Evolutionary conservation across 2,113 vertebrate genomes (phyloP), one percentile per base, ranked within the genome.

Genomic region (Charina bottae): DNA sequence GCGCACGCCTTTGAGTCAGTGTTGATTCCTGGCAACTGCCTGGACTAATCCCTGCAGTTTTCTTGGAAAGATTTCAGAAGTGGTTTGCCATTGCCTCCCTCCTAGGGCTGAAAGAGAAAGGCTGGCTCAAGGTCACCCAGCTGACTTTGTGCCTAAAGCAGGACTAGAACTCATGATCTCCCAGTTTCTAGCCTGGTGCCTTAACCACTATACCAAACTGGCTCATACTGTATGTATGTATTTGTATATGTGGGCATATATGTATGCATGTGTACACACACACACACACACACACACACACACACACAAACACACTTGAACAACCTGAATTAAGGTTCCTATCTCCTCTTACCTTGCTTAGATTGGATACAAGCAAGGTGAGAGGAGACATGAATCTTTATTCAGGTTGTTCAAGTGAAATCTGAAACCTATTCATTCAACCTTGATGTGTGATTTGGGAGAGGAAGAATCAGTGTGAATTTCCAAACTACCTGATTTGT

Each of bases 391-490:
- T 92, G 83, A 90, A 56, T 93, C 5, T 64, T 95, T 92, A 59
- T 93, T 94, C 68, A 72, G 91, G 93, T 95, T 95, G 88, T 96
- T 96, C 93, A 94, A 95, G 92, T 9, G 91, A 95, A 94, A 94
- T 93, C 72, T 93, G 53, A 93, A 91, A 95, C 28, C 83, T 85
- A 28, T 91, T 95, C 83, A 46, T 92, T 95, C 68, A 46, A 23
- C 83, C 12, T 91, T 93, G 68, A 54, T 92, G 93, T 92, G 91
- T 93, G 90, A 90, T 87, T 60, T 90, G 85, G 89, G 54, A 94
- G 92, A 6, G 6, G n/a, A 64, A 90, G 89, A 62, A 90, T 58
- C 89, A 92, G 24, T 90, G 60, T 83, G 78, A n/a, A 83, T 92
- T 91, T 94, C 92, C 64, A 94, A 93, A 90, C 89, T 87, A 88